A percentile compares a stretch with the other conserved stretches of the same genome.
Conservation (phyloP, 2,113 vertebrate species). For the Sebastes fasciatus region DNA sequence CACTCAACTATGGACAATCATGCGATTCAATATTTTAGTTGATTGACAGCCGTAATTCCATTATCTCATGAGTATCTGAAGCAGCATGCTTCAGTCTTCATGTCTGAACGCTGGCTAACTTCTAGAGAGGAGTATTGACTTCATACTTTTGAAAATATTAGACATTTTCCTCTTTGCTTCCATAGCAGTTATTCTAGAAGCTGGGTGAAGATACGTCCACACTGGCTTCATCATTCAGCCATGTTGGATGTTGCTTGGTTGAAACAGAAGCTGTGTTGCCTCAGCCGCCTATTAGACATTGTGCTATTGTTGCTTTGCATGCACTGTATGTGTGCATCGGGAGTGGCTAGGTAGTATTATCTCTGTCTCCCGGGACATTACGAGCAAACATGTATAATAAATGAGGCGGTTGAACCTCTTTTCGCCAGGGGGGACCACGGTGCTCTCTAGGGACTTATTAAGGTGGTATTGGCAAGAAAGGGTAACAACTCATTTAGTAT, state of each 20-base stretch:
- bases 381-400: conserved; percentile 63
- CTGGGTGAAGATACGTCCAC: neutral
- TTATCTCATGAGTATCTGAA: neutral
- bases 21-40: too few species aligned
- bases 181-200: neutral
- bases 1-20: too few species aligned
- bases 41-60: neutral
- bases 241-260: neutral
- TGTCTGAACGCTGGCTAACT: neutral
- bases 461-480: conserved; percentile 30
- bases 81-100: too few species aligned
- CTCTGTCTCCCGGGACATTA: conserved; percentile 24
- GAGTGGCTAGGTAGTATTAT: neutral
- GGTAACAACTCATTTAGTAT: conserved; percentile 67
- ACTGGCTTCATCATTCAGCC: neutral
- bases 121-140: neutral
- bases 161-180: neutral
- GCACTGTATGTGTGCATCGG: neutral
- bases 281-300: neutral
- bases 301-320: neutral
- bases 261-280: neutral
- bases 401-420: conserved; percentile 50
- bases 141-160: neutral
- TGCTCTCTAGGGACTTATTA: conserved; percentile 72
- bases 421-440: neutral